phyloP scores from a whole-genome alignment of 2,113 vertebrate species.

The Pithys albifrons region DNA sequence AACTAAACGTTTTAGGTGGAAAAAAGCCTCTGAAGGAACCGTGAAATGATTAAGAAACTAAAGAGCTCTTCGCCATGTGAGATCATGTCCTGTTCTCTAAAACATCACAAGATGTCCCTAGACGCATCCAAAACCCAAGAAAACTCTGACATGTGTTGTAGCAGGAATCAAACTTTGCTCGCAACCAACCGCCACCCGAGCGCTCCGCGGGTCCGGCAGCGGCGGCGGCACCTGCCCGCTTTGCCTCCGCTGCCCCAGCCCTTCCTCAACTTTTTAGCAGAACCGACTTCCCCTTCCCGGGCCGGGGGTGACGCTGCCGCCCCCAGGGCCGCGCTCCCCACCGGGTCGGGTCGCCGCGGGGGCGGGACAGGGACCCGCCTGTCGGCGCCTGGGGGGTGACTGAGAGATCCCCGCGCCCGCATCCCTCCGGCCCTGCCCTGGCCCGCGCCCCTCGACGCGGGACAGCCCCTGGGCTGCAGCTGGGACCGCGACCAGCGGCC shows the following conservation, averaged over 20 bases:
- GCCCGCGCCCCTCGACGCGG: neutral
- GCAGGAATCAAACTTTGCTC: constrained; percentile 58
- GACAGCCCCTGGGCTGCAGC: neutral
- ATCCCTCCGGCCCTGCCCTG: neutral
- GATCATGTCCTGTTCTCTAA: constrained; percentile 89
- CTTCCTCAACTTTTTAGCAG: constrained; percentile 30
- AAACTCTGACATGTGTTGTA: constrained; percentile 78
- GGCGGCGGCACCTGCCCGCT: neutral
- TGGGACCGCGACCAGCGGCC: neutral
- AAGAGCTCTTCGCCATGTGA: constrained; percentile 94
- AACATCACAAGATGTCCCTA: constrained; percentile 83
- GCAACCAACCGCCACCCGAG: neutral
- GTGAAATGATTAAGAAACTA: constrained; percentile 98
- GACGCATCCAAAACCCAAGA: constrained; percentile 80
- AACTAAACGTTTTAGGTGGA: constrained; percentile 99
- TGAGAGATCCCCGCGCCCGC: neutral
- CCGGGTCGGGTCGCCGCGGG: neutral
- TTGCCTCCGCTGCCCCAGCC: neutral
- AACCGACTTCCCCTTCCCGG: constrained; percentile 23
- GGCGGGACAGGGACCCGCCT: neutral
- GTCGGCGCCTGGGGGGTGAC: neutral
- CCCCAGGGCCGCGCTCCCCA: neutral
- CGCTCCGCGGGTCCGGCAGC: neutral
- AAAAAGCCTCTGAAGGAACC: constrained; percentile 94
- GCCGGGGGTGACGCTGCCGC: neutral